Conservation (phyloP, 2,888 invertebrate genomes). For the Mongoloraphidia duomilia region DNA sequence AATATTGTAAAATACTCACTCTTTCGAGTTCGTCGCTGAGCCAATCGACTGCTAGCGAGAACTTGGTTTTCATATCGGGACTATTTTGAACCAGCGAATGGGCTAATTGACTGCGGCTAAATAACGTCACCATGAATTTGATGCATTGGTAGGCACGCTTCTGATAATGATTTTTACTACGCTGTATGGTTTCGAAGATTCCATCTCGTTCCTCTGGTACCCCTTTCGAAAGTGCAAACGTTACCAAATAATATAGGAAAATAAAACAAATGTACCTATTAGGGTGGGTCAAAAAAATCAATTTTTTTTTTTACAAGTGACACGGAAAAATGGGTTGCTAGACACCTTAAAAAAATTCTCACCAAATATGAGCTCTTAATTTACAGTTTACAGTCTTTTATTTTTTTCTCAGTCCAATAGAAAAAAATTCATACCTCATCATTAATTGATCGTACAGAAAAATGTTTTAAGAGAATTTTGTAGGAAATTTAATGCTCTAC, state of each 20-base stretch:
- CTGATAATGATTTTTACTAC: conserved; percentile 88
- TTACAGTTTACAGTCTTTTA: too few relatives aligned
- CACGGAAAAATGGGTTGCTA: too few relatives aligned
- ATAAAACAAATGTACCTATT: background rate
- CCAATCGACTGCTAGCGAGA: conserved; percentile 85
- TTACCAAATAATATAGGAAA: conserved; percentile 1
- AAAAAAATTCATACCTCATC: too few relatives aligned
- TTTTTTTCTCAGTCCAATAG: too few relatives aligned
- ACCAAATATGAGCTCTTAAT: too few relatives aligned
- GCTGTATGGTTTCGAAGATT: conserved; percentile 80
- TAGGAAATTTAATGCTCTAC: too few relatives aligned
- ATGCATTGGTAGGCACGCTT: conserved; percentile 95
- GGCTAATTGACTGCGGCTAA: conserved; percentile 71
- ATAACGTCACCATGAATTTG: conserved; percentile 84
- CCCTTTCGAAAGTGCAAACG: conserved; percentile 26
- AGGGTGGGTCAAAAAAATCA: background rate
- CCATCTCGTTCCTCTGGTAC: conserved; percentile 79
- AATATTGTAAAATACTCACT: conserved; percentile 26
- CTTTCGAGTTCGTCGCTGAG: conserved; percentile 87
- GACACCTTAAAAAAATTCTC: too few relatives aligned
- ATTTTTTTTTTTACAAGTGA: too few relatives aligned
- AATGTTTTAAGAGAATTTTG: too few relatives aligned
- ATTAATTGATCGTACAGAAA: too few relatives aligned
- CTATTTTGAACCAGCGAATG: conserved; percentile 65
- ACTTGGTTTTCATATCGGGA: conserved; percentile 68